These are phyloP conservation scores for Heteropelma amictum DNA, from an alignment of 2,888 invertebrate genomes.

Conservation along the genomic window DNA sequence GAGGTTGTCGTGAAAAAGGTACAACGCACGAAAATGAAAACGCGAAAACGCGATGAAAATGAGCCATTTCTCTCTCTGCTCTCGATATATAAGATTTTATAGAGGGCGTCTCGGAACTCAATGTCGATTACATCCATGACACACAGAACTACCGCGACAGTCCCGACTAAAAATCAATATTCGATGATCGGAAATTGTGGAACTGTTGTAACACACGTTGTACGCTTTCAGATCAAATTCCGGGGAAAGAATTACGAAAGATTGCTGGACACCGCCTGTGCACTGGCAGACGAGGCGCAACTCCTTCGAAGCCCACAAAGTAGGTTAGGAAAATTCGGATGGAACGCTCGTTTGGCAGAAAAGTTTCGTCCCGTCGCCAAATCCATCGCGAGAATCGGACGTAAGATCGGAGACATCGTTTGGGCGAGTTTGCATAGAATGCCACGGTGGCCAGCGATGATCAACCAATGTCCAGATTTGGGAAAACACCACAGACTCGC, in stretches of 20 bases:
- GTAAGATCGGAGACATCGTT: conserved; percentile 84
- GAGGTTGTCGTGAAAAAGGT: conserved; percentile 24
- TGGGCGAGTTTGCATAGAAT: conserved; percentile 82
- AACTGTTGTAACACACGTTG: too few species aligned
- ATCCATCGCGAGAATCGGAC: too few species aligned
- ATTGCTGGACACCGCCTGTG: neutral
- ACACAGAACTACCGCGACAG: too few species aligned
- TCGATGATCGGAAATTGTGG: too few species aligned
- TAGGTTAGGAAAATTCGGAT: neutral
- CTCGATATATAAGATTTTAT: too few species aligned
- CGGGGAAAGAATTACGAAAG: neutral
- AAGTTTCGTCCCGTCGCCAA: too few species aligned
- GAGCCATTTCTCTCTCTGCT: too few species aligned
- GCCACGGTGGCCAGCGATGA: conserved; percentile 88
- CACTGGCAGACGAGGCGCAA: neutral
- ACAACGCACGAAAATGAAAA: neutral
- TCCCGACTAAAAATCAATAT: too few species aligned
- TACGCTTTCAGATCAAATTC: conserved; percentile 9
- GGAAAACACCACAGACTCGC: conserved; percentile 50
- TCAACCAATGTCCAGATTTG: conserved; percentile 83
- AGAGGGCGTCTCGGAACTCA: too few species aligned
- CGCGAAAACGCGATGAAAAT: neutral
- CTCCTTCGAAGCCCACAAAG: neutral
- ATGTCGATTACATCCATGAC: too few species aligned
- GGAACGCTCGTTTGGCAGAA: neutral